Base-by-base conservation (phyloP, 2,797 vertebrate species). In the Apogon talboti region DNA sequence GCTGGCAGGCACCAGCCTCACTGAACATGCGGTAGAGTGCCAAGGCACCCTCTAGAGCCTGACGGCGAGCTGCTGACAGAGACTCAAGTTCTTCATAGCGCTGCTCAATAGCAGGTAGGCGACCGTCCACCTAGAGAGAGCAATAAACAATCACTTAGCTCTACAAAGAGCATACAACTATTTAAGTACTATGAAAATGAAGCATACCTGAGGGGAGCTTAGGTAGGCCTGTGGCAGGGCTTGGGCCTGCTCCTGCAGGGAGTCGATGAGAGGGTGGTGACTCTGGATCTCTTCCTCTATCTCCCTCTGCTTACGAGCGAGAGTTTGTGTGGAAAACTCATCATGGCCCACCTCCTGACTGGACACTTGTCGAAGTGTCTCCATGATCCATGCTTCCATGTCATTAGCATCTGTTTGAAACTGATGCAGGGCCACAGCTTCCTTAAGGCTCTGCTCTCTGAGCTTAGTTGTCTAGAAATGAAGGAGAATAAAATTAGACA, bases 371-470 rank as follows among this genome's bases (percentile, higher is more conserved):
- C 96, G 92, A 15, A 95, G 84, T 0, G 96, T 94, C 40, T 98
- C 97, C 78, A 93, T 88, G 57, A 96, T 78, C 96, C 97, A 97
- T 3, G 92, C 95, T 64, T 97, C 96, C 91, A 96, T 94, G 82
- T 99, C 97, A 2, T 92, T 95, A 2, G 96, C 95, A 7, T 98
- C 97, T 0, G 96, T 95, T 79, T 96, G 95, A 87, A 99, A 97
- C 81, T 98, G 97, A 82, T 97, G 95, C 73, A 96, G 90, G 58
- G 93, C 95, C 81, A 95, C 94, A 0, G 95, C 93, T 76, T 97
- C 95, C 37, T 93, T 91, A 0, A 98, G 91, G 4, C 76, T 87
- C 74, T 91, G 92, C 69, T 96, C 95, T 13, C 95, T 92, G 30
- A 92, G 78, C 82, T 81, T 89, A 30, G 94, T 94, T 14, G 92